A percentile compares a stretch with the other conserved stretches of the same genome.
Conservation (phyloP, 2,888 invertebrate genomes). For the Agriopis aurantiaria region DNA sequence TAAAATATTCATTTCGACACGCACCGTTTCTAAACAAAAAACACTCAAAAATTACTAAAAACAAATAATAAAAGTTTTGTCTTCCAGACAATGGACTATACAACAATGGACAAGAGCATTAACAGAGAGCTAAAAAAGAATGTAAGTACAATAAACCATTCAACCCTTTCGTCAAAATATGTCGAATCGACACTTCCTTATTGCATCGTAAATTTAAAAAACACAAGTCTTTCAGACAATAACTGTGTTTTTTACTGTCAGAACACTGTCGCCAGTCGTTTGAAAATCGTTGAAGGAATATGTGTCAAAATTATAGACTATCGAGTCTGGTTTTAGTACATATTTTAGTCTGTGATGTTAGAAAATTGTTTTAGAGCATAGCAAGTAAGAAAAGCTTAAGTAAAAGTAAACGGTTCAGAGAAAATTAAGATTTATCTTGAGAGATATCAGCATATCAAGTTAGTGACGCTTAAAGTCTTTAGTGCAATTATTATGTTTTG, state of each 20-base stretch:
- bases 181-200: conserved; percentile 81
- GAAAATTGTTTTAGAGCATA: background rate
- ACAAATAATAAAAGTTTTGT: conserved; percentile 72
- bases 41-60: conserved; percentile 75
- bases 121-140: conserved; percentile 72
- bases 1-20: conserved; percentile 49
- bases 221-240: conserved; percentile 62
- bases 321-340: conserved; percentile 16
- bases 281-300: conserved; percentile 39
- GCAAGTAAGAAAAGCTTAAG: background rate
- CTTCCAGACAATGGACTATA: conserved; percentile 71
- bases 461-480: background rate
- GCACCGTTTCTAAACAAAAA: conserved; percentile 57
- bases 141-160: conserved; percentile 78
- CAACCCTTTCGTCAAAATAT: conserved; percentile 84
- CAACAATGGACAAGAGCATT: conserved; percentile 74
- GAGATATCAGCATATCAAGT: background rate
- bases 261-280: conserved; percentile 51
- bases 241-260: conserved; percentile 54
- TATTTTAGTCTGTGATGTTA: background rate
- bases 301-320: conserved; percentile 50
- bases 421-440: background rate
- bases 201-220: conserved; percentile 80
- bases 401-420: background rate
- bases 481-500: too few relatives aligned